Conservation (phyloP, 2,888 invertebrate species). For the Papilio demoleus region DNA sequence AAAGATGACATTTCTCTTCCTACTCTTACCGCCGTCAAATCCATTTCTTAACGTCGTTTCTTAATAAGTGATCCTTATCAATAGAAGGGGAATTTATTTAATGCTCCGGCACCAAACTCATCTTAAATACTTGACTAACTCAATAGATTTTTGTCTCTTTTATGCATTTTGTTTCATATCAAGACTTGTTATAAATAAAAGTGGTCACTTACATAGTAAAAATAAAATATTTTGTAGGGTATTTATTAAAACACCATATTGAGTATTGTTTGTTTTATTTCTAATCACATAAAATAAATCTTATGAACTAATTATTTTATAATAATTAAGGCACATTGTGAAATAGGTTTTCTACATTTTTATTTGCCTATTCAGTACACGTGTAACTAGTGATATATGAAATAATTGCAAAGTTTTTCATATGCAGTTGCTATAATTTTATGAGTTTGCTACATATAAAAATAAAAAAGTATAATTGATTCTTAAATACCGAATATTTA, state of each 20-base stretch:
- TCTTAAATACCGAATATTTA: constrained; percentile 4
- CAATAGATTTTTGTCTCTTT: too few species aligned
- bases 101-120: too few species aligned
- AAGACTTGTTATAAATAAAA: too few species aligned
- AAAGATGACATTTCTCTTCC: too few species aligned
- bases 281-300: constrained; percentile 55
- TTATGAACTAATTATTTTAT: constrained; percentile 56
- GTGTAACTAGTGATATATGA: constrained; percentile 34
- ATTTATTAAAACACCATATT: constrained; percentile 13
- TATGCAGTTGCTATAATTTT: neutral
- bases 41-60: too few species aligned
- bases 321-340: constrained; percentile 69
- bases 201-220: too few species aligned
- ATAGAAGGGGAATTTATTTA: too few species aligned
- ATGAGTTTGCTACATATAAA: constrained; percentile 28
- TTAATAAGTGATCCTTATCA: too few species aligned
- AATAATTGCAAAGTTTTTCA: constrained; percentile 22
- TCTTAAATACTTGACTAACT: too few species aligned
- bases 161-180: too few species aligned
- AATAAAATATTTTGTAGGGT: too few species aligned
- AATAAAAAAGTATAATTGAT: constrained; percentile 27
- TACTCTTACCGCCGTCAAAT: too few species aligned
- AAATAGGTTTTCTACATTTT: constrained; percentile 50
- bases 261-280: constrained; percentile 50
- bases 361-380: constrained; percentile 35